Evolutionary conservation across 2,888 invertebrate species (phyloP).

Genomic region (Glaucopsyche alexis): DNA sequence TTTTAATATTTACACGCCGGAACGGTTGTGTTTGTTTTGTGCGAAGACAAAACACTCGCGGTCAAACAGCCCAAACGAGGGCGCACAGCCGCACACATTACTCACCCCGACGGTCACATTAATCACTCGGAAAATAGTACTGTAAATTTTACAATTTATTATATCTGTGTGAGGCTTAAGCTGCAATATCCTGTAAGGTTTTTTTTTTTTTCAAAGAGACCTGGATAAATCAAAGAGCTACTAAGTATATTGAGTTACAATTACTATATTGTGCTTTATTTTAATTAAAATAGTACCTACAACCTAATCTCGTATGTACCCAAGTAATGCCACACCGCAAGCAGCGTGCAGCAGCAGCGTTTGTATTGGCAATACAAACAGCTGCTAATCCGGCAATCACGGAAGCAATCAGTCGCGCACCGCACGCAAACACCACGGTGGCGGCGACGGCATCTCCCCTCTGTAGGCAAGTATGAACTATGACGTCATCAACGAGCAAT

Average conservation of each 20-base stretch:
- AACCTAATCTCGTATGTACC: background rate
- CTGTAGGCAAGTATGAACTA: too few species aligned
- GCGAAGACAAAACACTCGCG: constrained; percentile 5
- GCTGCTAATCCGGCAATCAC: constrained; percentile 8
- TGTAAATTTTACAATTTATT: constrained; percentile 17
- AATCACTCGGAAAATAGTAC: background rate
- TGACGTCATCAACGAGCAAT: too few species aligned
- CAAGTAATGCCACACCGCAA: background rate
- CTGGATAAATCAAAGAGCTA: too few species aligned
- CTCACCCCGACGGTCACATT: background rate
- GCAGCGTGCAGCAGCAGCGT: background rate
- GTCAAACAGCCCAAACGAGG: background rate
- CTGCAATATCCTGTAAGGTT: too few species aligned
- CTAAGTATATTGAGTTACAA: too few species aligned
- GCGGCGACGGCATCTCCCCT: too few species aligned
- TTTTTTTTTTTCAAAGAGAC: background rate
- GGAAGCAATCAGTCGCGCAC: background rate
- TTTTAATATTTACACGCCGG: background rate
- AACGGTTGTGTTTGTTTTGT: background rate
- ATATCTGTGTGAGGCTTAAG: background rate
- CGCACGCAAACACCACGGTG: background rate
- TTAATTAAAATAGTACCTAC: too few species aligned
- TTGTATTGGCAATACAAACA: background rate
- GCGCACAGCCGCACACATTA: background rate
- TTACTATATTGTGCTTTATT: too few species aligned